These are phyloP conservation scores for Halcyon leucocephala DNA, from an alignment of 2,797 vertebrate species.

Conservation along the genomic window DNA sequence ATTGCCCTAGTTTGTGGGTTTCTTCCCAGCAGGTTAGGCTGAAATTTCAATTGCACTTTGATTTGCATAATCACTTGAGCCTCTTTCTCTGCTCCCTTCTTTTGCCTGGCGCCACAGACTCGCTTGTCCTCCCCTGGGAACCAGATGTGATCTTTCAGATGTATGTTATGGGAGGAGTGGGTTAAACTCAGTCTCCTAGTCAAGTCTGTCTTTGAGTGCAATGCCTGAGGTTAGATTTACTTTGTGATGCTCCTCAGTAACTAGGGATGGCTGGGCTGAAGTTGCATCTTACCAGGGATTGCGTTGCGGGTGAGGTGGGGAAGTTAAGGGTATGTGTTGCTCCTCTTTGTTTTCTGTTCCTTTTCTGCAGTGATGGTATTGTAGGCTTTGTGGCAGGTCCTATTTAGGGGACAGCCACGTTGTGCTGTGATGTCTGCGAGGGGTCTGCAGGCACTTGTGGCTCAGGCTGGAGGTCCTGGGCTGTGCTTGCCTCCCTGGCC, in stretches of 20 bases:
- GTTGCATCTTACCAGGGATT: accelerated
- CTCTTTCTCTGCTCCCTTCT: neutral
- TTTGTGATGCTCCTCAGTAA: neutral
- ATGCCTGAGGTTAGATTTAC: neutral
- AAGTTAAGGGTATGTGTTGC: neutral
- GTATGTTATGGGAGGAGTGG: neutral
- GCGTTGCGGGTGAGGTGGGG: accelerated
- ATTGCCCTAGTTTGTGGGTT: conserved; percentile 46
- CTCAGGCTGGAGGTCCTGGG: accelerated
- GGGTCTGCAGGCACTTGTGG: neutral
- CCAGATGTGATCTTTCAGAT: neutral
- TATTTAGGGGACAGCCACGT: accelerated
- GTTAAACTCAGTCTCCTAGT: neutral
- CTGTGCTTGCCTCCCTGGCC: accelerated
- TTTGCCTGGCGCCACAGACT: neutral
- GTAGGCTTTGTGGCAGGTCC: neutral
- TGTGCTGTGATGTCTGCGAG: accelerated
- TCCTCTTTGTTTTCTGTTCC: neutral
- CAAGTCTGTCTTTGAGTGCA: neutral
- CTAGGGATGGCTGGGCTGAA: neutral
- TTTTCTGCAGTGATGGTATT: neutral
- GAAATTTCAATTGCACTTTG: conserved; percentile 48
- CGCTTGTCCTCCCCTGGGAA: neutral
- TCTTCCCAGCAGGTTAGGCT: conserved; percentile 38
- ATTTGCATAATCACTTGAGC: conserved; percentile 36